A percentile compares a stretch with the other conserved stretches of the same genome.
Conservation (phyloP, 2,113 vertebrate species). For the Smithornis capensis region DNA sequence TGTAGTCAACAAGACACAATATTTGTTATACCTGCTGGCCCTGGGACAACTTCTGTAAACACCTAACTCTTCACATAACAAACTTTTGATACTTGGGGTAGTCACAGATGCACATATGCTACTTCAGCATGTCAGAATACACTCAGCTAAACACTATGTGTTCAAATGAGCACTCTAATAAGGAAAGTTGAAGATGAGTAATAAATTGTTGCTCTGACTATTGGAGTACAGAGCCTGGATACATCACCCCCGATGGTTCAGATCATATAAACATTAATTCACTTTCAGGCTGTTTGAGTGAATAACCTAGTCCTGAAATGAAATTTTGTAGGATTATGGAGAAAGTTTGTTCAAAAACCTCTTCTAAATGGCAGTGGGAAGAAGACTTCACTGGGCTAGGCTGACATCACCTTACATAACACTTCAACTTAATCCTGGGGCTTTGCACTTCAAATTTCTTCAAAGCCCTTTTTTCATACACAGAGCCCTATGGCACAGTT, state of each 20-base stretch:
- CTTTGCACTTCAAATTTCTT: neutral
- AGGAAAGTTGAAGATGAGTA: neutral
- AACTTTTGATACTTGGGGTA: neutral
- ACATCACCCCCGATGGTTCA: neutral
- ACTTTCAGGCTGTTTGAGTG: neutral
- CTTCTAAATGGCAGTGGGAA: neutral
- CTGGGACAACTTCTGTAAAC: neutral
- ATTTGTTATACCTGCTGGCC: neutral
- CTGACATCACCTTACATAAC: neutral
- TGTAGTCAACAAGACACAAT: neutral
- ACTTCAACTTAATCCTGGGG: neutral
- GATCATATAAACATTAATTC: neutral
- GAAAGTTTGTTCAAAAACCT: neutral
- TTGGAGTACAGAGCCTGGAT: neutral
- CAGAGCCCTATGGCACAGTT: neutral
- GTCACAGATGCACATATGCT: neutral
- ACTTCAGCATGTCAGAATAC: neutral
- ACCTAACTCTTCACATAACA: neutral
- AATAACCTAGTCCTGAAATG: neutral
- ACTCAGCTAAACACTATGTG: neutral
- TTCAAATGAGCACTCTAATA: neutral
- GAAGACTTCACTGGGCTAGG: neutral
- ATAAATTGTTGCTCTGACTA: neutral
- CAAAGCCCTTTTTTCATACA: neutral
- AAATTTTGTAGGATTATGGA: neutral